Evolutionary conservation across 2,888 invertebrate genomes (phyloP).

Genomic region (Gnatocerus cornutus): DNA sequence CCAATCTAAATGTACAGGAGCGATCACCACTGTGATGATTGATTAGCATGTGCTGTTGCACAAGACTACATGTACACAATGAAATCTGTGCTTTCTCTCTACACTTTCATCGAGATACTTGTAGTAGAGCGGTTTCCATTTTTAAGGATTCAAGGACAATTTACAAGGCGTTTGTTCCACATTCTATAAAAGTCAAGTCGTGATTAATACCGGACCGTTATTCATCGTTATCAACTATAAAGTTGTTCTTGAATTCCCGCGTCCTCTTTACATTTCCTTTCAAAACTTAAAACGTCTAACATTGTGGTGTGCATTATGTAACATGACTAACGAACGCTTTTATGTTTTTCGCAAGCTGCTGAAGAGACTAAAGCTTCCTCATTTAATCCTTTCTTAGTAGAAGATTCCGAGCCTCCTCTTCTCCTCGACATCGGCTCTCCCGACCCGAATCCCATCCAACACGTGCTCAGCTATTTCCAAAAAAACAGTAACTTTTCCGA

Average conservation of each 20-base stretch:
- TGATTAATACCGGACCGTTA: neutral
- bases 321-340: slow-evolving; percentile 50
- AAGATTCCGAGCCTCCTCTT: slow-evolving; percentile 66
- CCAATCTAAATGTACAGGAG: slow-evolving; percentile 24
- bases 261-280: slow-evolving; percentile 2
- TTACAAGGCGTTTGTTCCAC: neutral
- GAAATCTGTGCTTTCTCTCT: slow-evolving; percentile 30
- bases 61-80: slow-evolving; percentile 46
- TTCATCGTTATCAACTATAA: neutral
- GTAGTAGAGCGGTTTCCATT: slow-evolving; percentile 6
- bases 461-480: slow-evolving; percentile 69
- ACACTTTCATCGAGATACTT: slow-evolving; percentile 18
- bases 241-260: slow-evolving; percentile 7
- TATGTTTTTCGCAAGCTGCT: slow-evolving; percentile 66
- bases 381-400: slow-evolving; percentile 69
- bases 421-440: slow-evolving; percentile 63
- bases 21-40: slow-evolving; percentile 36
- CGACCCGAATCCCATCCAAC: slow-evolving; percentile 62
- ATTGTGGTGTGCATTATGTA: slow-evolving; percentile 42
- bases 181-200: neutral
- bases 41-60: slow-evolving; percentile 56
- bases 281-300: neutral
- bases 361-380: slow-evolving; percentile 61
- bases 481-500: slow-evolving; percentile 59
- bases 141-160: slow-evolving; percentile 21